Conservation (phyloP, 2,888 invertebrate genomes). For the Zootermopsis nevadensis region DNA sequence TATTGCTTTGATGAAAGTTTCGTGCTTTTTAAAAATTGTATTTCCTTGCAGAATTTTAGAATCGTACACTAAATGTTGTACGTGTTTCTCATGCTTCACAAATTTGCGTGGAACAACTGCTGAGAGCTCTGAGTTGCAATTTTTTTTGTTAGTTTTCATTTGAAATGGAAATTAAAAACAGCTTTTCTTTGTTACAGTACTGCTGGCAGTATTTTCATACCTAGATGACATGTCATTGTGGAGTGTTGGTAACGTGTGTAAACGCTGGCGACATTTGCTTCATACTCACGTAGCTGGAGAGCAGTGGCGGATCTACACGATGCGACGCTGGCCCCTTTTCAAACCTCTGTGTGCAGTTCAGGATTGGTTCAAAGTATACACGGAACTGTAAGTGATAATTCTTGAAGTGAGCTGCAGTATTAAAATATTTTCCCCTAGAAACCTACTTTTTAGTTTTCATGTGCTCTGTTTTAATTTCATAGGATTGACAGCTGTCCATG, state of each 20-base stretch:
- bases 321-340: conserved; percentile 87
- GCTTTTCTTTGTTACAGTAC: conserved; percentile 68
- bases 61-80: too few relatives aligned
- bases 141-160: too few relatives aligned
- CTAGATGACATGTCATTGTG: conserved; percentile 92
- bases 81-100: too few relatives aligned
- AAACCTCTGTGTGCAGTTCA: conserved; percentile 76
- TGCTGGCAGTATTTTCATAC: conserved; percentile 88
- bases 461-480: conserved; percentile 56
- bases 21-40: too few relatives aligned
- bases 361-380: conserved; percentile 83
- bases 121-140: too few relatives aligned
- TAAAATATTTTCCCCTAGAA: too few relatives aligned
- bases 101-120: too few relatives aligned
- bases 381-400: conserved; percentile 61
- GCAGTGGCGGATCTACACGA: conserved; percentile 84
- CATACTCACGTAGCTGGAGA: conserved; percentile 80
- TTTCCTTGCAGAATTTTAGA: too few relatives aligned
- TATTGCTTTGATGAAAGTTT: too few relatives aligned
- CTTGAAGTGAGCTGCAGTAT: background rate
- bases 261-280: conserved; percentile 85
- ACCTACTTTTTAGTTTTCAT: too few relatives aligned
- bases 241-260: conserved; percentile 88
- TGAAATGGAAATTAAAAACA: too few relatives aligned
- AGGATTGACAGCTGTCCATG: conserved; percentile 88